Evolutionary conservation across 2,888 invertebrate genomes (phyloP).

Genomic region (Pristionchus japonicus): DNA sequence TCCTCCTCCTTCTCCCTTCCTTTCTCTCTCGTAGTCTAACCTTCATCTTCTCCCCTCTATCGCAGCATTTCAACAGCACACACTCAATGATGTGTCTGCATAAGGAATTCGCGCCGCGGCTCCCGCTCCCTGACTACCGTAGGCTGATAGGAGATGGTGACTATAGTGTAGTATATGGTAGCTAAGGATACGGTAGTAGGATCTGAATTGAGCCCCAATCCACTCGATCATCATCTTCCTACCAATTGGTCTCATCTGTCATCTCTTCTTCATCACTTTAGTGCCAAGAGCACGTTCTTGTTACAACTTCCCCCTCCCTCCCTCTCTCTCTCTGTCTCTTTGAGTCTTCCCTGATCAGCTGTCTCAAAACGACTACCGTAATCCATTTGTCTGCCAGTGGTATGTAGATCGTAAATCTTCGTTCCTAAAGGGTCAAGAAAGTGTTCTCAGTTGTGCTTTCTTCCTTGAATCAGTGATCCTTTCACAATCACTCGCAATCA

Average conservation of each 20-base stretch:
- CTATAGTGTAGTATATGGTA: no score
- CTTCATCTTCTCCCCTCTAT: not conserved
- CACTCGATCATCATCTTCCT: slow-evolving; percentile 2
- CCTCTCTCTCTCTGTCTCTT: slow-evolving; percentile 21
- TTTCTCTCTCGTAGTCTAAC: slow-evolving; percentile 7
- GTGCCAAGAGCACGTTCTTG: slow-evolving; percentile 5
- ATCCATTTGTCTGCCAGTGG: not conserved
- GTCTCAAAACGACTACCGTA: not conserved
- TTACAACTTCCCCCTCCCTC: not conserved
- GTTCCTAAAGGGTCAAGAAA: no score
- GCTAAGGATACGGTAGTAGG: not conserved
- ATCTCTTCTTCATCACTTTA: slow-evolving; percentile 40
- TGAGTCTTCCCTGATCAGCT: not conserved
- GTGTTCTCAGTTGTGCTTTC: not conserved
- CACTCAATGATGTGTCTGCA: slow-evolving; percentile 4
- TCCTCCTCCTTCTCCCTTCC: not conserved
- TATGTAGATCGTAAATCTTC: not conserved
- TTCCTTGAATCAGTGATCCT: not conserved
- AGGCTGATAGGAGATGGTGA: no score
- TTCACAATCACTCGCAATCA: not conserved
- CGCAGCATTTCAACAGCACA: slow-evolving; percentile 1
- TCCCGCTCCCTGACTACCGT: not conserved
- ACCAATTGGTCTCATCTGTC: slow-evolving; percentile 36
- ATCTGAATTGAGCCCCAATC: not conserved
- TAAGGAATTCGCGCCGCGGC: not conserved